Conservation (phyloP, 2,113 vertebrate genomes). For the Jaculus jaculus region DNA sequence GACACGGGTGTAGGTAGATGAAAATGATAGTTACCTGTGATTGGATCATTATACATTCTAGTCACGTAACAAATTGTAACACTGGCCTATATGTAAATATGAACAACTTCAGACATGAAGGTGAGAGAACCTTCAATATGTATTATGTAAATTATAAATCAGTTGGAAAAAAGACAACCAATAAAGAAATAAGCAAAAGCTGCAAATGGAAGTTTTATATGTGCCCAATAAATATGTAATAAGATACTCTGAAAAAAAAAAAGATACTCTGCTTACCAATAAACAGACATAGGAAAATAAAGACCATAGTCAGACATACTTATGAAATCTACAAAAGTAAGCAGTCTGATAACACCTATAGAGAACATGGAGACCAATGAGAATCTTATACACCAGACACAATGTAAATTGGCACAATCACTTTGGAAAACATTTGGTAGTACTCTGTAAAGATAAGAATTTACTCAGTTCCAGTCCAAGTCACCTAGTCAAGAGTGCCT, state of each 20-base stretch:
- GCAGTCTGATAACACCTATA: not conserved
- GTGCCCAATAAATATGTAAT: not conserved
- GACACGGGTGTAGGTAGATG: not conserved
- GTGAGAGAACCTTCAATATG: not conserved
- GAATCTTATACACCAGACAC: not conserved
- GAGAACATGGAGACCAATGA: not conserved
- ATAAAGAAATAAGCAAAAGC: not conserved
- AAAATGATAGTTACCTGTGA: not conserved
- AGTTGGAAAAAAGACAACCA: not conserved
- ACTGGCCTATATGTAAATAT: not conserved
- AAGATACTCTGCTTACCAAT: not conserved
- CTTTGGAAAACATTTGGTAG: not conserved
- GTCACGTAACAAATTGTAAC: not conserved
- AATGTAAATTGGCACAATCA: not conserved
- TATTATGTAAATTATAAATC: not conserved
- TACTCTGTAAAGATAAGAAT: not conserved
- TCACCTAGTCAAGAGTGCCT: not conserved
- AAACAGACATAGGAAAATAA: not conserved
- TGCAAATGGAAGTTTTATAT: not conserved
- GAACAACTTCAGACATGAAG: not conserved
- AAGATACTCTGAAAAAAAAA: not conserved
- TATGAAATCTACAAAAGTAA: not conserved
- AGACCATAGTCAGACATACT: not conserved
- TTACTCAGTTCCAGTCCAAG: not conserved
- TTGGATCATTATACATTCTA: not conserved